phyloP scores from a whole-genome alignment of 2,797 vertebrate species.

The Psittacula echo region DNA sequence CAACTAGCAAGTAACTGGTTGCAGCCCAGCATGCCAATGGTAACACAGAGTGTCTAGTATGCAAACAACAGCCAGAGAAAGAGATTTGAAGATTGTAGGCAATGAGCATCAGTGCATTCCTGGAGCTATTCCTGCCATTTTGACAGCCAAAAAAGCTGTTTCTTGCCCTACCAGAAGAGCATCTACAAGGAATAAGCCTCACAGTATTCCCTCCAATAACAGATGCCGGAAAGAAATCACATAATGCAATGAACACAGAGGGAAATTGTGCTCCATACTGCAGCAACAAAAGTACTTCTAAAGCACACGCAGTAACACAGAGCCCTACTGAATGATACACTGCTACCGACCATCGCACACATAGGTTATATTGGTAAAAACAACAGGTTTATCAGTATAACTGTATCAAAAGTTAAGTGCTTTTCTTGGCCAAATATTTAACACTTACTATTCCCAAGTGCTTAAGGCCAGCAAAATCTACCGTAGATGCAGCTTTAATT shows the following conservation, averaged over 20 bases:
- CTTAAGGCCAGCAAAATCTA: neutral
- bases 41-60: neutral
- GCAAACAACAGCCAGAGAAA: neutral
- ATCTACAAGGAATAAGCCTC: neutral
- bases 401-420: neutral
- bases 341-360: accelerated
- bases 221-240: neutral
- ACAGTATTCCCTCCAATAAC: neutral
- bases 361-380: neutral
- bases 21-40: neutral
- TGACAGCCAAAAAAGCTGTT: neutral
- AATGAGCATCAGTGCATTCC: neutral
- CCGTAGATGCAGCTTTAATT: neutral
- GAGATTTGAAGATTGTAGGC: neutral
- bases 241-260: accelerated
- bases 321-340: accelerated
- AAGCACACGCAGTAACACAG: neutral
- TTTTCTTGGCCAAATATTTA: neutral
- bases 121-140: neutral
- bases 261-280: too few species aligned
- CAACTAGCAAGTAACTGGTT: accelerated
- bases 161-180: neutral
- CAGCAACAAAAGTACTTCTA: neutral
- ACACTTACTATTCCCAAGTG: neutral
- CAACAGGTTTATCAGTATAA: neutral